These are phyloP conservation scores for Strigamia transsilvanica DNA, from an alignment of 2,888 invertebrate genomes.

Conservation along the genomic window DNA sequence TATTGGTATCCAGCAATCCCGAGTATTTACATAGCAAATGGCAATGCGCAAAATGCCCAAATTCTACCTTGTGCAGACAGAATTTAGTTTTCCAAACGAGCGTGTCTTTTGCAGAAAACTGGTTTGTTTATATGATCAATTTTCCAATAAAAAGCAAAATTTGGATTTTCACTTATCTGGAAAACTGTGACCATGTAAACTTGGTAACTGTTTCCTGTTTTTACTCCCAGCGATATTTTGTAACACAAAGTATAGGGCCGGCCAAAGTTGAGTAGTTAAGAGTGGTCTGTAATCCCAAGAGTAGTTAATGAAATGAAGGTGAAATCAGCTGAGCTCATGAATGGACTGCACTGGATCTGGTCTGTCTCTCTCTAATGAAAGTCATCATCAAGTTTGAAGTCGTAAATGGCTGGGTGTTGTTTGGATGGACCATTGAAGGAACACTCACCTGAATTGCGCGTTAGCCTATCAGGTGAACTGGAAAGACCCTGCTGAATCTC, in stretches of 20 bases:
- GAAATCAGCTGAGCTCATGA: constrained; percentile 35
- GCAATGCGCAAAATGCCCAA: no score
- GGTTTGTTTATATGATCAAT: no score
- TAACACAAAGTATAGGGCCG: not conserved
- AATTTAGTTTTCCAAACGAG: no score
- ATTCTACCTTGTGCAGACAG: no score
- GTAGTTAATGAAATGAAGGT: constrained; percentile 24
- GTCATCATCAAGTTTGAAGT: constrained; percentile 40
- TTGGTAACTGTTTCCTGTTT: not conserved
- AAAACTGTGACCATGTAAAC: no score
- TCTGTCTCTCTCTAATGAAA: constrained; percentile 19
- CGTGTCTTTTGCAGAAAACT: no score
- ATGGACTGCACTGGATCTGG: not conserved
- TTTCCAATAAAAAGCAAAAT: no score
- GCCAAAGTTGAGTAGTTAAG: constrained; percentile 26
- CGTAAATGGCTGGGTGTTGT: constrained; percentile 46
- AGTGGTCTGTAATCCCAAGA: not conserved
- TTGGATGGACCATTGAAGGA: constrained; percentile 43
- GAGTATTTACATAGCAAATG: no score
- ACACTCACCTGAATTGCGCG: constrained; percentile 45
- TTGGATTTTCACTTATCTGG: no score
- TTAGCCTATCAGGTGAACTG: constrained; percentile 43
- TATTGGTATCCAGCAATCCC: no score
- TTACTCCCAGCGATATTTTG: no score
- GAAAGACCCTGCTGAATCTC: constrained; percentile 39